phyloP scores from a whole-genome alignment of 1,140 invertebrate genomes.

The Chymomyza costata region DNA sequence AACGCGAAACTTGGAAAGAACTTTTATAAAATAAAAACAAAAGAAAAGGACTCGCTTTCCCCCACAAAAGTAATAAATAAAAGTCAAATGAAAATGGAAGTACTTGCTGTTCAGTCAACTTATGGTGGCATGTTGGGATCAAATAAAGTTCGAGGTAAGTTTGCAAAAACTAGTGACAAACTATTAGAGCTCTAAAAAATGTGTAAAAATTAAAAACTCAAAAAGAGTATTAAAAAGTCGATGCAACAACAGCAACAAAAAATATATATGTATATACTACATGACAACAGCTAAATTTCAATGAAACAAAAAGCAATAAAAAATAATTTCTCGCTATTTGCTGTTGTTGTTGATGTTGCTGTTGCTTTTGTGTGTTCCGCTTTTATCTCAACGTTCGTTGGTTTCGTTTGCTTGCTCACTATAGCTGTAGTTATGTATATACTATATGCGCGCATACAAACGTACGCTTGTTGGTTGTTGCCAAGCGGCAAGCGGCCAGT shows the following conservation, averaged over 20 bases:
- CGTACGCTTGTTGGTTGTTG: constrained; percentile 39
- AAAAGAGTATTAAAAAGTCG: background rate
- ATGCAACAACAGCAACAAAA: constrained; percentile 12
- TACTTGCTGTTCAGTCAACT: constrained; percentile 65
- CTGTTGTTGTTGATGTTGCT: constrained; percentile 25
- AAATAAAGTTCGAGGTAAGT: constrained; percentile 74
- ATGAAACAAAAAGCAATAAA: constrained; percentile 34
- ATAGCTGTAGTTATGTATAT: background rate
- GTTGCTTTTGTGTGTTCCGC: constrained; percentile 27
- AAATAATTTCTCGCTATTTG: constrained; percentile 39
- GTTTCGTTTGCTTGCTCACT: background rate
- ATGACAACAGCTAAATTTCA: constrained; percentile 9
- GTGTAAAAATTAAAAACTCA: background rate
- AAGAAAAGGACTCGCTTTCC: constrained; percentile 26
- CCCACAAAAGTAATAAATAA: constrained; percentile 19
- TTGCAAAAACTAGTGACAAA: background rate
- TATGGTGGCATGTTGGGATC: constrained; percentile 60
- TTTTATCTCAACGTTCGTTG: constrained; percentile 44
- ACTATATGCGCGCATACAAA: background rate
- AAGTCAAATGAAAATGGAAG: constrained; percentile 74
- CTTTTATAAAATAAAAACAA: background rate
- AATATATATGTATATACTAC: constrained; percentile 8
- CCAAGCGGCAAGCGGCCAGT: constrained; percentile 46
- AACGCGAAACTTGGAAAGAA: background rate
- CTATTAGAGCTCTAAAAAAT: constrained; percentile 7